Conservation (phyloP, 2,797 vertebrate species). For the Galago senegalensis region DNA sequence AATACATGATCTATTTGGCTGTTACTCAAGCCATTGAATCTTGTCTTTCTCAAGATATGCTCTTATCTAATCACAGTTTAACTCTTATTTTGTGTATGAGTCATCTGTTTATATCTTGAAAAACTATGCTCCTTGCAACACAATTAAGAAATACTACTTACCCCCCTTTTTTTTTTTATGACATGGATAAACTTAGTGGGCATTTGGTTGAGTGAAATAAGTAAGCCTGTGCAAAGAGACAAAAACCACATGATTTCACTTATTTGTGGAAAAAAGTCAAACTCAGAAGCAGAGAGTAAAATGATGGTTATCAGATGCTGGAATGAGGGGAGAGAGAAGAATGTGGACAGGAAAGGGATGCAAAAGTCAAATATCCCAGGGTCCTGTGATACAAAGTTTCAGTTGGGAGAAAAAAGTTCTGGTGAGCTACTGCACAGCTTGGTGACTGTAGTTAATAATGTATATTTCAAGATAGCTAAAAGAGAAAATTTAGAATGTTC, state of each 20-base stretch:
- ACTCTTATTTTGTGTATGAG: not conserved
- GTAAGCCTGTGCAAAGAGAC: not conserved
- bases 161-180: not conserved
- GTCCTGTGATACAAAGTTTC: not conserved
- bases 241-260: not conserved
- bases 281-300: not conserved
- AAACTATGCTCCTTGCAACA: not conserved
- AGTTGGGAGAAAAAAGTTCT: not conserved
- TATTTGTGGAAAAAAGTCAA: not conserved
- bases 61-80: not conserved
- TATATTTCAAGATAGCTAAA: not conserved
- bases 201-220: not conserved
- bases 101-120: conserved; percentile 26
- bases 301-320: not conserved
- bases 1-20: not conserved
- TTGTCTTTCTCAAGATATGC: not conserved
- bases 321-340: not conserved
- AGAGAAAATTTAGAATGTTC: not conserved
- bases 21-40: not conserved
- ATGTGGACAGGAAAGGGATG: not conserved
- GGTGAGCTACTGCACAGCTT: not conserved
- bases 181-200: not conserved
- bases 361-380: not conserved
- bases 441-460: not conserved
- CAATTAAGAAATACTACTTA: not conserved